Percentiles rank a stretch among this genome's conserved stretches.
phyloP scores from a whole-genome alignment of 2,888 invertebrate genomes.

The Parnassius glacialis region DNA sequence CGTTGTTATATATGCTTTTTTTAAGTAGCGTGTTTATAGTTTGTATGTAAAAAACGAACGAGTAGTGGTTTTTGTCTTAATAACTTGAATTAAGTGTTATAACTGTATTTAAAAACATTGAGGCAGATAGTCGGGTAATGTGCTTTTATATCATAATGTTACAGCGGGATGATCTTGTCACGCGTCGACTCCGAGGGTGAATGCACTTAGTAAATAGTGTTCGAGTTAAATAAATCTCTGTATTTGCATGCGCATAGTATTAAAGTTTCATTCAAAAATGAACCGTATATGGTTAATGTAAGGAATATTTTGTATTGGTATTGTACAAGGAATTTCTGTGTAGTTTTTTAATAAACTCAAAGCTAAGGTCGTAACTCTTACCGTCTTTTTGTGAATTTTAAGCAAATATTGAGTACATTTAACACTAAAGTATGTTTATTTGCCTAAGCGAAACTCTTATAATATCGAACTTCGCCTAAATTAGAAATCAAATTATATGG shows the following conservation, averaged over 20 bases:
- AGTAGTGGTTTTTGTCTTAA: conserved; percentile 5
- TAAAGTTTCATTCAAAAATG: conserved; percentile 3
- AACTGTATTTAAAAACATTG: conserved; percentile 2
- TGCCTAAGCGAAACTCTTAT: too few species aligned
- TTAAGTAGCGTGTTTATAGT: not conserved
- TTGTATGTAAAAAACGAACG: not conserved
- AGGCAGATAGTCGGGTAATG: conserved; percentile 5
- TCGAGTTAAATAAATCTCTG: conserved; percentile 54
- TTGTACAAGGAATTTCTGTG: not conserved
- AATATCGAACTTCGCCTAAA: too few species aligned
- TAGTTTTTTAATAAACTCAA: not conserved
- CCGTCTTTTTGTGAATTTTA: conserved; percentile 12
- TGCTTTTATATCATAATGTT: conserved; percentile 46
- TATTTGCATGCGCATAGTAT: conserved; percentile 35
- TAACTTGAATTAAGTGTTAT: conserved; percentile 7
- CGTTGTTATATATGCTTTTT: not conserved
- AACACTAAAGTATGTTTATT: too few species aligned
- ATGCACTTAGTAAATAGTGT: conserved; percentile 61
- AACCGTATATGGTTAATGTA: not conserved
- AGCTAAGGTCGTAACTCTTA: conserved; percentile 3
- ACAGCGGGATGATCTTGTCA: conserved; percentile 65
- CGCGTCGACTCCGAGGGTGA: conserved; percentile 57
- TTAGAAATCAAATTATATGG: too few species aligned
- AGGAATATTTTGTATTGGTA: not conserved
- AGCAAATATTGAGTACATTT: not conserved